Conservation (phyloP, 2,888 invertebrate species). For the Amphipyra berbera region DNA sequence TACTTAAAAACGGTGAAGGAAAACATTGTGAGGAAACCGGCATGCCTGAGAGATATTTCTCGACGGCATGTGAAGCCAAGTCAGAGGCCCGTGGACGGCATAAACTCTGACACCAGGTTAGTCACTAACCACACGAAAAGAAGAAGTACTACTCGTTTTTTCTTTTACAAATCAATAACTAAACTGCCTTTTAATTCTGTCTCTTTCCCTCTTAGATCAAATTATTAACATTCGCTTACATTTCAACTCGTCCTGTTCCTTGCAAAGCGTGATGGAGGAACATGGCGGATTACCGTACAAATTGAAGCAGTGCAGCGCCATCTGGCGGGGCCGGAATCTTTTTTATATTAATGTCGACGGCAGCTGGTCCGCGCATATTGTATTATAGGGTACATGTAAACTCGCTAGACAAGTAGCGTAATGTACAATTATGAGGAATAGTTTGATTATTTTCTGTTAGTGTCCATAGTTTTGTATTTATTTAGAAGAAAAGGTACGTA, state of each 20-base stretch:
- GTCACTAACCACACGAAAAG: too few species aligned
- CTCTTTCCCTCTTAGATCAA: background rate
- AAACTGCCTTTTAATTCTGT: too few species aligned
- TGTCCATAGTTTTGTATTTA: background rate
- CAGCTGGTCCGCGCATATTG: slow-evolving; percentile 60
- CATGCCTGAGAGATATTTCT: too few species aligned
- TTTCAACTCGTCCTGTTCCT: slow-evolving; percentile 2
- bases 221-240: slow-evolving; percentile 3
- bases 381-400: slow-evolving; percentile 27
- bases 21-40: too few species aligned
- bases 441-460: background rate
- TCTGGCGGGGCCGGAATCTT: slow-evolving; percentile 68
- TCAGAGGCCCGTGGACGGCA: too few species aligned
- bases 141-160: too few species aligned
- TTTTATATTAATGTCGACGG: slow-evolving; percentile 76
- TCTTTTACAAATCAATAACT: too few species aligned
- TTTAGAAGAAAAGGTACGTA: slow-evolving; percentile 6
- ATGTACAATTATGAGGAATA: background rate
- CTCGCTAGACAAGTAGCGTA: slow-evolving; percentile 17
- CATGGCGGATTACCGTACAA: slow-evolving; percentile 56
- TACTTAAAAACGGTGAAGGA: too few species aligned
- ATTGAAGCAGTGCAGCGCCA: slow-evolving; percentile 62
- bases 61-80: too few species aligned
- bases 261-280: slow-evolving; percentile 6
- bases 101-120: too few species aligned